Evolutionary conservation across 2,888 invertebrate genomes (phyloP).

Genomic region (Holacanthella duospinosa): DNA sequence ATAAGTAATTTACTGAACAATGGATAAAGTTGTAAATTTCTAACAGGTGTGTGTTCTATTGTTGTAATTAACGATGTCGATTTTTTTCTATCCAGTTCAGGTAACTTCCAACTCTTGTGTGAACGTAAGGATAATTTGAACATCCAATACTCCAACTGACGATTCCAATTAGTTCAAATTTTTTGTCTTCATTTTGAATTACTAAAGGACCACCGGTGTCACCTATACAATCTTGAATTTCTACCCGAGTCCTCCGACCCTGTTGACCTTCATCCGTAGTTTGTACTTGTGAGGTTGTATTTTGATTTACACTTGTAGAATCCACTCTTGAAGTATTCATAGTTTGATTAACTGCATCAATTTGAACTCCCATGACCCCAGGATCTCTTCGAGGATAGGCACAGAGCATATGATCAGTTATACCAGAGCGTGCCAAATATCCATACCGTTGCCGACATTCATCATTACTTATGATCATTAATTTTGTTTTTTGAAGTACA

Average conservation of each 20-base stretch:
- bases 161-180: slow-evolving; percentile 21
- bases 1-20: too few relatives aligned
- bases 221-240: neutral
- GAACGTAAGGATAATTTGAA: slow-evolving; percentile 28
- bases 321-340: neutral
- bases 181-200: slow-evolving; percentile 9
- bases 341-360: neutral
- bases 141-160: slow-evolving; percentile 25
- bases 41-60: too few relatives aligned
- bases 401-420: slow-evolving; percentile 20
- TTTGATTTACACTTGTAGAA: neutral
- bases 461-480: slow-evolving; percentile 21
- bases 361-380: neutral
- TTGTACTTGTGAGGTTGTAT: neutral
- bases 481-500: slow-evolving; percentile 17
- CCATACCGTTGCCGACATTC: slow-evolving; percentile 21
- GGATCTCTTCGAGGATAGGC: slow-evolving; percentile 11
- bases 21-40: too few relatives aligned
- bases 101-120: slow-evolving; percentile 22
- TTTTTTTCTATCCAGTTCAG: slow-evolving; percentile 28
- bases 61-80: slow-evolving; percentile 9
- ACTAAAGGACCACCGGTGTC: slow-evolving; percentile 21
- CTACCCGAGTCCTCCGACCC: neutral
- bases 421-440: slow-evolving; percentile 18
- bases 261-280: neutral